These are phyloP conservation scores for Eumacrocentrus americanus DNA, from an alignment of 2,888 invertebrate species.

Conservation along the genomic window DNA sequence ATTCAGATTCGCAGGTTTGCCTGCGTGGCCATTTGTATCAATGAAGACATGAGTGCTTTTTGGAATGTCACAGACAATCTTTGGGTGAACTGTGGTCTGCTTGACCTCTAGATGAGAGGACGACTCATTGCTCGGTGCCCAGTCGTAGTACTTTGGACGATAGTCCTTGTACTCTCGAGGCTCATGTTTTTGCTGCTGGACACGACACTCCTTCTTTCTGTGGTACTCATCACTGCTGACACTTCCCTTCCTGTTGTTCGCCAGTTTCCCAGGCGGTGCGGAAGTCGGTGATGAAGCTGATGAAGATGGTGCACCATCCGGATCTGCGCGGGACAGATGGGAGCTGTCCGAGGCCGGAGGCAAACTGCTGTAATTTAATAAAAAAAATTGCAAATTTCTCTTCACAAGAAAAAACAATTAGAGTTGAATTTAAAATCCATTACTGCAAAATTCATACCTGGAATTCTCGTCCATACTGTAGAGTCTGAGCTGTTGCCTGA, in stretches of 20 bases:
- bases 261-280: constrained; percentile 44
- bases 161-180: constrained; percentile 66
- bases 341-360: constrained; percentile 51
- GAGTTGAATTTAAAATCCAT: background rate
- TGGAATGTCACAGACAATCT: constrained; percentile 68
- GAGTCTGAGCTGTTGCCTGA: constrained; percentile 76
- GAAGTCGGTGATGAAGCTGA: constrained; percentile 65
- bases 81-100: constrained; percentile 65
- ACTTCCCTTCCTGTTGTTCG: constrained; percentile 42
- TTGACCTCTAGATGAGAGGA: constrained; percentile 48
- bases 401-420: background rate
- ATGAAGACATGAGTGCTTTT: constrained; percentile 56
- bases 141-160: constrained; percentile 54
- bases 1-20: constrained; percentile 43
- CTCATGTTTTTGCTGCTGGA: constrained; percentile 63
- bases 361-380: constrained; percentile 42
- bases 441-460: constrained; percentile 48
- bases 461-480: constrained; percentile 70
- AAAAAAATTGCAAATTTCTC: background rate
- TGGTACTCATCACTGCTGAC: constrained; percentile 47
- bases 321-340: constrained; percentile 69
- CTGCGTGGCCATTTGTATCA: constrained; percentile 44
- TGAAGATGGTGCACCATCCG: constrained; percentile 74
- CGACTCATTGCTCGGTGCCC: constrained; percentile 45
- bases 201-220: constrained; percentile 56